Base-by-base conservation (phyloP, 2,888 invertebrate species). In the Ophioninae sp. region DNA sequence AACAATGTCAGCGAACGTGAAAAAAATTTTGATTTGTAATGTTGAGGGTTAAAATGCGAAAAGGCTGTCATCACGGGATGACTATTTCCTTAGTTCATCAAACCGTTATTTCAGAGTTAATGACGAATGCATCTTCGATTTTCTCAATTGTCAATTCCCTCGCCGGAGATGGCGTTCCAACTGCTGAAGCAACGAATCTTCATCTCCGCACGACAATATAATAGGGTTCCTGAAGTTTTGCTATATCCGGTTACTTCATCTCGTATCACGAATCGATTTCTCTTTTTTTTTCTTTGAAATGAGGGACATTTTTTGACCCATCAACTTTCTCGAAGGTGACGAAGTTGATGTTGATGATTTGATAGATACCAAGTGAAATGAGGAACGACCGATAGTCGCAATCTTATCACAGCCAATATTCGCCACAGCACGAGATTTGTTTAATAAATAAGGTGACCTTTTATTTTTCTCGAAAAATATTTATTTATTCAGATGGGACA, bases 151-250 rank as follows among this genome's bases (percentile, higher is more conserved):
- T 57, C 62, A 57, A 70, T 70, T 69, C 68, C 57, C 39, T 56
- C 70, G 0, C 70, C 74, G 81, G 83, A 78, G 62, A 83, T 83
- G 81, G 74, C 68, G 69, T 69, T 65, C 44, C 30, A 41, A 64
- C 30, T 23, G 41, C n/a, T 37, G 68, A 76, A 39, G 37, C 65
- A 72, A 41, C 62, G 69, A 37, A 44, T 50, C 44, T 69, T 77
- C 77, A 83, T 83, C 62, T 83, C 81, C 83, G 69, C 73, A 80
- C 20, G 69, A 65, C n/a, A 74, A 78, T 83, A 30, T 64, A 74
- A 59, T 65, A 20, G 56, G 57, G 65, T 23, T 17, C 41, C 44
- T 59, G 41, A 57, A 57, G 7, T 81, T 64, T 61, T 68, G 39
- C 68, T 56, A 41, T 30, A 37, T 68, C 75, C n/a, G 17, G 17